Conservation (phyloP, 92 coral and sea anemone genomes). For the Palythoa grandiflora region DNA sequence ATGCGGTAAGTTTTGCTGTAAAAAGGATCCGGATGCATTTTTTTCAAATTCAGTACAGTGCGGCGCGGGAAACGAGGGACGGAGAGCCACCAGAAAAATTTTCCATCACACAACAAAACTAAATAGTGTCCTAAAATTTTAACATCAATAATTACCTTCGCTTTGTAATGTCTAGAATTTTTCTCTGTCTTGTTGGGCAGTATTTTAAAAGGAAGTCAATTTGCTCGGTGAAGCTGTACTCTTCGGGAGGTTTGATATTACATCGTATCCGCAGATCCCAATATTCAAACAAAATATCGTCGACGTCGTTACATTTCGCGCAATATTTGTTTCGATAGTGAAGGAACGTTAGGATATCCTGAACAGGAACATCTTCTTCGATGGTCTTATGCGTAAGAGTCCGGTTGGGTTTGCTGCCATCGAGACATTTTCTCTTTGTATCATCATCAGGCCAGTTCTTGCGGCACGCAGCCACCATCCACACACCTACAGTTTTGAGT, state of each 20-base stretch:
- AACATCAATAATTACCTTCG: conserved; percentile 22
- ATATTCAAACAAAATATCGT: not conserved
- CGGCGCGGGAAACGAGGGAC: too few relatives aligned
- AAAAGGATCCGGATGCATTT: too few relatives aligned
- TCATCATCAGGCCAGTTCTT: not conserved
- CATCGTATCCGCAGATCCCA: conserved; percentile 70
- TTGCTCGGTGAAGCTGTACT: conserved; percentile 40
- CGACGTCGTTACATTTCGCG: conserved; percentile 56
- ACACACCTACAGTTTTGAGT: conserved; percentile 21
- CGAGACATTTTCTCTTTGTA: conserved; percentile 40
- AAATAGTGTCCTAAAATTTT: too few relatives aligned
- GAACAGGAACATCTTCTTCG: conserved; percentile 71
- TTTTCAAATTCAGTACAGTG: too few relatives aligned
- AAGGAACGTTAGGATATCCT: not conserved
- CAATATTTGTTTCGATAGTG: conserved; percentile 76
- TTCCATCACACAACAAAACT: too few relatives aligned
- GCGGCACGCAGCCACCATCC: conserved; percentile 75
- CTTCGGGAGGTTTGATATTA: conserved; percentile 63
- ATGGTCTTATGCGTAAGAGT: conserved; percentile 31
- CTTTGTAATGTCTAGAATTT: not conserved
- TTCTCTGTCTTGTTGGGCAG: conserved; percentile 58
- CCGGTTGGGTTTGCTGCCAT: conserved; percentile 38
- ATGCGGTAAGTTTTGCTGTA: too few relatives aligned
- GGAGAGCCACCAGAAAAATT: too few relatives aligned
- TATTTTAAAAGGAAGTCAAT: conserved; percentile 71